Conservation (phyloP, 2,797 vertebrate species). For the Liasis olivaceus region DNA sequence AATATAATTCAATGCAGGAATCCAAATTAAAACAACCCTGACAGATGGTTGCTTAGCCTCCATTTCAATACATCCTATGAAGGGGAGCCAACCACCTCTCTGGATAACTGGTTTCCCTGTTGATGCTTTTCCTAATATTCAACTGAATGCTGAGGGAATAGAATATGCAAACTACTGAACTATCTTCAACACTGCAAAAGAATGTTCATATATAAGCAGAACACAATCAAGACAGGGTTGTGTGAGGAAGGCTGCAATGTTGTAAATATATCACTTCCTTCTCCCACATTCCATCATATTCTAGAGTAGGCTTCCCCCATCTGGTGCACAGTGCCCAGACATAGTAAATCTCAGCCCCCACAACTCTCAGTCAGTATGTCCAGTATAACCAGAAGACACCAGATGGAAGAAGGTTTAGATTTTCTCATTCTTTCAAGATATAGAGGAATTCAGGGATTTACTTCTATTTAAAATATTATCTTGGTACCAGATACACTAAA, state of each 20-base stretch:
- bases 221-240: not conserved
- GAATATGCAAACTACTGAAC: not conserved
- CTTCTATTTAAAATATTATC: not conserved
- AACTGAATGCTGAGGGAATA: not conserved
- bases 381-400: not conserved
- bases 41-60: not conserved
- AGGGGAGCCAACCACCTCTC: not conserved
- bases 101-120: not conserved
- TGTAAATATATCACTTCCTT: not conserved
- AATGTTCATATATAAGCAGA: not conserved
- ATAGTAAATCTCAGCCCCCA: not conserved
- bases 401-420: not conserved
- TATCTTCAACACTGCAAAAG: not conserved
- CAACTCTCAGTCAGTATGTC: not conserved
- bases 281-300: not conserved
- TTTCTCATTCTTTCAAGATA: not conserved
- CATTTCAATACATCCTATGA: not conserved
- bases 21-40: slow-evolving; percentile 17
- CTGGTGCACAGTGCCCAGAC: not conserved
- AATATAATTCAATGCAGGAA: not conserved
- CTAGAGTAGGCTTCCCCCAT: not conserved
- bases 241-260: not conserved
- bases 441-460: not conserved
- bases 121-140: not conserved
- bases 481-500: not conserved